Evolutionary conservation across 1,140 invertebrate species (phyloP).

Genomic region (Harlomillsia oculata): DNA sequence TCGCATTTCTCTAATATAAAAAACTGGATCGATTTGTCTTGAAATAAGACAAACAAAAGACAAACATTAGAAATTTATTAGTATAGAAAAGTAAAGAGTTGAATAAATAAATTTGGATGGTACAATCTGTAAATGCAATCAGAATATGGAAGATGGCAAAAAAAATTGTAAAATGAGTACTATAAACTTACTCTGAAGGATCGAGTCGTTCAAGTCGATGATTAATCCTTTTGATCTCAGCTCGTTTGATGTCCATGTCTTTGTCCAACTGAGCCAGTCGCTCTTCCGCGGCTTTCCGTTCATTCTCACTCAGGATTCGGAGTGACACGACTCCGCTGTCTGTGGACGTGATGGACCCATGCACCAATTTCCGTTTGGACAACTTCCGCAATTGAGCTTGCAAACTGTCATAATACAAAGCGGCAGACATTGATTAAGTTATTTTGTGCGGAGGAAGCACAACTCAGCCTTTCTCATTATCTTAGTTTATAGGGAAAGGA

Average conservation of each 20-base stretch:
- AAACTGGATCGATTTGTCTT: too few relatives aligned
- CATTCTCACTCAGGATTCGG: slow-evolving; percentile 43
- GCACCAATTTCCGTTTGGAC: slow-evolving; percentile 30
- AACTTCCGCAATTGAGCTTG: slow-evolving; percentile 34
- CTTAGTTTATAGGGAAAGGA: too few relatives aligned
- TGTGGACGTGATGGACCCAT: slow-evolving; percentile 37
- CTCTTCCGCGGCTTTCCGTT: slow-evolving; percentile 57
- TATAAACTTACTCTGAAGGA: slow-evolving; percentile 60
- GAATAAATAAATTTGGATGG: not conserved
- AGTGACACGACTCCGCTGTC: slow-evolving; percentile 38
- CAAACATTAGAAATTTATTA: too few relatives aligned
- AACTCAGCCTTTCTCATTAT: too few relatives aligned
- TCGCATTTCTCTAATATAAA: too few relatives aligned
- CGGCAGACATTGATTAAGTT: slow-evolving; percentile 12
- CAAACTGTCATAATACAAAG: slow-evolving; percentile 26
- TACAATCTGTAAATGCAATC: too few relatives aligned
- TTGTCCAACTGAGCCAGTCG: slow-evolving; percentile 52
- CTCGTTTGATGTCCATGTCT: slow-evolving; percentile 60
- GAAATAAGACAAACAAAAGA: too few relatives aligned
- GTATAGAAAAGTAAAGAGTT: not conserved
- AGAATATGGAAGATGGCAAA: not conserved
- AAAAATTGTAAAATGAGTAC: not conserved
- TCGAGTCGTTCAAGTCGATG: slow-evolving; percentile 61
- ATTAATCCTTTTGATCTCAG: slow-evolving; percentile 64
- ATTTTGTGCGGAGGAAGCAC: too few relatives aligned